phyloP scores from a whole-genome alignment of 2,888 invertebrate genomes.

The Atethmia centrago region DNA sequence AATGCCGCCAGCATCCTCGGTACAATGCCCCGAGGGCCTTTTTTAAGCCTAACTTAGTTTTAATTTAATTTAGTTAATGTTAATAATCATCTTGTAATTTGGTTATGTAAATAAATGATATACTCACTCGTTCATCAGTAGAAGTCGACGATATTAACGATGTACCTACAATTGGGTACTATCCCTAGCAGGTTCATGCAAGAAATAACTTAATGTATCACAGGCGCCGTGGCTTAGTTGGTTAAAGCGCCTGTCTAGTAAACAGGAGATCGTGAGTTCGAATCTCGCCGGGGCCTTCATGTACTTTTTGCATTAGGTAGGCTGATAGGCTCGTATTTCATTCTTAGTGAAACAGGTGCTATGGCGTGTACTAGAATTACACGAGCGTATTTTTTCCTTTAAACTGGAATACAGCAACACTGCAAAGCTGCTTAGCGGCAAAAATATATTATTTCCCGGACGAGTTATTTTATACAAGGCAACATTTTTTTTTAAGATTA shows the following conservation, averaged over 20 bases:
- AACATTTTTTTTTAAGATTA: not conserved
- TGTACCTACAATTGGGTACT: too few species aligned
- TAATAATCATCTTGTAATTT: too few species aligned
- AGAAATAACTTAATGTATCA: not conserved
- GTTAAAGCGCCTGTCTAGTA: constrained; percentile 90
- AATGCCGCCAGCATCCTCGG: too few species aligned
- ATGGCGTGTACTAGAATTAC: constrained; percentile 21
- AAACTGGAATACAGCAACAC: not conserved
- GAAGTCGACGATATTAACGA: too few species aligned
- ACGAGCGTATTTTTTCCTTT: not conserved
- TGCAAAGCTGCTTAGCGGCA: not conserved
- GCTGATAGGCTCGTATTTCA: constrained; percentile 2
- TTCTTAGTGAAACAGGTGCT: constrained; percentile 7
- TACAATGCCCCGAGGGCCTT: too few species aligned
- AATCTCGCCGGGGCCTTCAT: constrained; percentile 87
- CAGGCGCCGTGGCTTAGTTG: constrained; percentile 88
- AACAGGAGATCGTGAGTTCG: constrained; percentile 89
- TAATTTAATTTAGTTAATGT: too few species aligned
- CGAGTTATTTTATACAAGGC: not conserved
- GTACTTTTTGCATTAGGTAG: constrained; percentile 15
- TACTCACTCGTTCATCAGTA: too few species aligned
- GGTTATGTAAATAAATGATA: too few species aligned
- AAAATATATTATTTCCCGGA: not conserved
- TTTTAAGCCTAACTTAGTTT: too few species aligned
- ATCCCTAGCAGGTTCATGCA: not conserved